Base-by-base conservation (phyloP, 2,888 invertebrate species). In the Orthosia gracilis region DNA sequence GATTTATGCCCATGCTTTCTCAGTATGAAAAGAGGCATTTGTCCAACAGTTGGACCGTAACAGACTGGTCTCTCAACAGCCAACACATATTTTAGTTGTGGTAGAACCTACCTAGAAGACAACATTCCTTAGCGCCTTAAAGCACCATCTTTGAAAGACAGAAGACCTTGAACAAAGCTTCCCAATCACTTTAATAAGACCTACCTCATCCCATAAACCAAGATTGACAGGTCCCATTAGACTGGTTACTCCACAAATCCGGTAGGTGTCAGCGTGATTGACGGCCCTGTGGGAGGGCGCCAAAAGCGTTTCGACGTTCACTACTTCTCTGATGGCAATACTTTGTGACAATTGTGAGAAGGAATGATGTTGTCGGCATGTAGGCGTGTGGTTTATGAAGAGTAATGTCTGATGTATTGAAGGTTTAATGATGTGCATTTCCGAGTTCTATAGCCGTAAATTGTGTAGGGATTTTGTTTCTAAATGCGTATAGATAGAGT, bases 251-350 rank as follows among this genome's bases (percentile, higher is more conserved):
- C 2, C 26, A 68, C 50, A 80, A 84, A 84, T 69, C 74, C 65
- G 75, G 88, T 87, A 88, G 85, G 90, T 89, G 91, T 89, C 88
- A 89, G 82, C 73, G 71, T 90, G 90, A 91, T 89, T 90, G 89
- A 92, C 85, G 82, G 85, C 76, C 77, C 52, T 75, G 77, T 88
- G 87, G 90, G 89, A 85, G 88, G 90, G 89, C 86, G 88, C 80
- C 86, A 88, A 84, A 88, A 86, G 82, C 75, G 82, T 88, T 78
- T 72, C 58, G 58, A 67, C 77, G 84, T 76, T 73, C 76, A 79
- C 77, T 84, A 80, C 76, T 73, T 76, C 82, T 77, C 52, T 88
- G 86, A 87, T 77, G 65, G 72, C 55, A 59, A 83, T 69, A 21
- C 64, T 73, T 65, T 76, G 57, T 72, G 83, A 80, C 82, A 61